Evolutionary conservation across 64 coral and sea anemone genomes (phyloP).

Genomic region (Acropora tenuis): DNA sequence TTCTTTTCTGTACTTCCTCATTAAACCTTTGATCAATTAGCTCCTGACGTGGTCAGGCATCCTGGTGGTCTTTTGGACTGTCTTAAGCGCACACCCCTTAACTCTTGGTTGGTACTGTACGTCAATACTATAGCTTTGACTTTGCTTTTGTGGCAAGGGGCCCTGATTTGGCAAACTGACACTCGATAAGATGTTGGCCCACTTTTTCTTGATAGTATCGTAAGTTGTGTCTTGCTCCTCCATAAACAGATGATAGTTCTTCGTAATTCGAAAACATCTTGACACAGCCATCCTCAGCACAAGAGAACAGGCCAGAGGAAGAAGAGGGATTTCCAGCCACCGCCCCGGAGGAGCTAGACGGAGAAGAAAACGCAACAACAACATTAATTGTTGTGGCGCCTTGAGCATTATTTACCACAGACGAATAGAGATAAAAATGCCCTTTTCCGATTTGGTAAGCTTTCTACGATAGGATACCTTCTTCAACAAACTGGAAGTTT

Average conservation of each 20-base stretch:
- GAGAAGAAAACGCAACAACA: background rate
- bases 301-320: background rate
- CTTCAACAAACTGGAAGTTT: no score
- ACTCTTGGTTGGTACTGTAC: background rate
- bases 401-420: background rate
- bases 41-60: background rate
- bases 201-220: background rate
- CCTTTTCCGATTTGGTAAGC: background rate
- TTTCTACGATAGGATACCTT: no score
- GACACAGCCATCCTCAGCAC: background rate
- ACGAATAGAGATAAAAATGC: background rate
- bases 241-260: background rate
- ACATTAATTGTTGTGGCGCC: background rate
- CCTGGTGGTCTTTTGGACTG: background rate
- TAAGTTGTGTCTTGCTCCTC: background rate
- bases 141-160: background rate
- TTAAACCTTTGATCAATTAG: background rate
- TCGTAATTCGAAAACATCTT: background rate
- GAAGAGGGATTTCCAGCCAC: background rate
- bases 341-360: background rate
- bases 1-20: background rate
- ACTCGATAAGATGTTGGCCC: background rate
- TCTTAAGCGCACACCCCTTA: background rate
- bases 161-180: background rate
- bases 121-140: no score